Conservation (phyloP, 2,797 vertebrate genomes). For the Anguilla marmorata region DNA sequence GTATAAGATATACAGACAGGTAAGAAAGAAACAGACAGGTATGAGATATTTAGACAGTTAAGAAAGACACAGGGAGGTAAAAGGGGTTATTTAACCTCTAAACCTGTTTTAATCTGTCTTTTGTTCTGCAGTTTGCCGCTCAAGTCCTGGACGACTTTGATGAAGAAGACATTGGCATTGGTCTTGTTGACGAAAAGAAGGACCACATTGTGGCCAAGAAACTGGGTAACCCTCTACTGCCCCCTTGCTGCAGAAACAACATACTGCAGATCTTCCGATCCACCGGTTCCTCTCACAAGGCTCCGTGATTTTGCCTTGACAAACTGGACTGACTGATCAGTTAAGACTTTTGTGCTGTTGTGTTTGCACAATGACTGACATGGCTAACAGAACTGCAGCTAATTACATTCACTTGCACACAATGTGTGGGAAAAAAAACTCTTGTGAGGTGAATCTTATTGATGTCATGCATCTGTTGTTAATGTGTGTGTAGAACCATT, state of each 20-base stretch:
- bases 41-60: not conserved
- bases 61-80: not conserved
- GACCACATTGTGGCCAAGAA: slow-evolving; percentile 85
- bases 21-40: not conserved
- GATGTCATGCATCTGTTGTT: too few species aligned
- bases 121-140: slow-evolving; percentile 80
- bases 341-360: not conserved
- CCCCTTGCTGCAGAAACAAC: not conserved
- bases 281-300: not conserved
- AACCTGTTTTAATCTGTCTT: not conserved
- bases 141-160: slow-evolving; percentile 89
- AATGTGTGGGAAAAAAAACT: too few species aligned
- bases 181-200: slow-evolving; percentile 82
- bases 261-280: not conserved
- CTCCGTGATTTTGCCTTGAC: not conserved
- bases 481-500: too few species aligned
- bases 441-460: too few species aligned
- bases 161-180: slow-evolving; percentile 85
- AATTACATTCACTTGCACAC: too few species aligned
- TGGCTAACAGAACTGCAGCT: too few species aligned
- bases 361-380: not conserved
- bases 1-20: too few species aligned
- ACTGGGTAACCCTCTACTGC: slow-evolving; percentile 68
- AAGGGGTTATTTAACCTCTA: not conserved
- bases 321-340: not conserved